A percentile compares a stretch with the other conserved stretches of the same genome.
Evolutionary conservation across 2,888 invertebrate genomes (phyloP).

Genomic region (Apodemia zela): DNA sequence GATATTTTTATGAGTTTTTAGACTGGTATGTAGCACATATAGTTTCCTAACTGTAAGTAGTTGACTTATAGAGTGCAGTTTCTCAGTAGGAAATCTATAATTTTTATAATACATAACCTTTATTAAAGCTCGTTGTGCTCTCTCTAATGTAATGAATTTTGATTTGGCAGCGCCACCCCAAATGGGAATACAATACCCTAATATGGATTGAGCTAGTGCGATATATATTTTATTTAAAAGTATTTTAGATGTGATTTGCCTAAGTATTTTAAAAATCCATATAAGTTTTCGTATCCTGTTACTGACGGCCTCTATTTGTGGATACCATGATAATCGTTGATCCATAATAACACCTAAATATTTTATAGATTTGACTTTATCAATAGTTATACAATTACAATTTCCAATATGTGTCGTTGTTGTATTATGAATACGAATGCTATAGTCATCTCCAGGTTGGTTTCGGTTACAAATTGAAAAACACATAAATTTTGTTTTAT

Average conservation of each 20-base stretch:
- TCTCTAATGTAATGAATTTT: slow-evolving; percentile 22
- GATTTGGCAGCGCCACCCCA: slow-evolving; percentile 30
- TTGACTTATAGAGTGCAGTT: neutral
- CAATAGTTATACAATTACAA: neutral
- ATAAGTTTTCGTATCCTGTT: slow-evolving; percentile 8
- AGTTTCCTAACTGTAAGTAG: neutral
- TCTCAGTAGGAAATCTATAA: slow-evolving; percentile 19
- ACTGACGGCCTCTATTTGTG: neutral
- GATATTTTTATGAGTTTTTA: slow-evolving; percentile 3
- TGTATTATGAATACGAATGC: neutral
- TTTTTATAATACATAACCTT: slow-evolving; percentile 24
- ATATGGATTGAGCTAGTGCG: slow-evolving; percentile 22
- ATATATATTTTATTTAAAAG: slow-evolving; percentile 22
- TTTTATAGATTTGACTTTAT: neutral
- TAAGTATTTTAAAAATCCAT: slow-evolving; percentile 4
- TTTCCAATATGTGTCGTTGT: neutral
- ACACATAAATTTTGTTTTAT: slow-evolving; percentile 2
- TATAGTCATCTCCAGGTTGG: neutral
- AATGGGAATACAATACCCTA: slow-evolving; percentile 24
- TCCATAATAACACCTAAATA: neutral
- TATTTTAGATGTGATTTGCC: neutral
- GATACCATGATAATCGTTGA: neutral
- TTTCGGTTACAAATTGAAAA: neutral
- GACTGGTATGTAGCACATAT: neutral
- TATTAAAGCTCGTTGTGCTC: slow-evolving; percentile 25